Conservation (phyloP, 2,113 vertebrate species). For the Haemorhous mexicanus region DNA sequence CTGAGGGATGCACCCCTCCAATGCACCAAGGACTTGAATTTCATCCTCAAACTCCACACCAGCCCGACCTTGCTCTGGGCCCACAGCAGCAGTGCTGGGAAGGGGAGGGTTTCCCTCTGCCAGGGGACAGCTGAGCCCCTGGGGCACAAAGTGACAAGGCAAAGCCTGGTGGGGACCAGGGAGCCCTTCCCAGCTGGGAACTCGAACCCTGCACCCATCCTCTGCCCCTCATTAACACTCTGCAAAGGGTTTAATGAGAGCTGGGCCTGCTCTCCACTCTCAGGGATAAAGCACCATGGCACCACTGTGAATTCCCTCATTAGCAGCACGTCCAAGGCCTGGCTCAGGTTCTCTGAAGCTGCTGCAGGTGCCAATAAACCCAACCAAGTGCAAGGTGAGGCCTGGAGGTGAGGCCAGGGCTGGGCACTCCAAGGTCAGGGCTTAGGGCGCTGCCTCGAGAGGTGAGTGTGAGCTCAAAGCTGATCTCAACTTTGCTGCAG, state of each 20-base stretch:
- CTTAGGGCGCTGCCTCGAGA: background rate
- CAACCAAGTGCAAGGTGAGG: background rate
- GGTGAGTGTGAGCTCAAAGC: background rate
- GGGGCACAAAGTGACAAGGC: background rate
- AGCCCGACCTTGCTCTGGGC: background rate
- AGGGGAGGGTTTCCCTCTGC: background rate
- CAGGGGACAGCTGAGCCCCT: background rate
- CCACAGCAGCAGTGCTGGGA: rapidly evolving
- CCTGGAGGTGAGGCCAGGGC: background rate
- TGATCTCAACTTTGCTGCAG: background rate
- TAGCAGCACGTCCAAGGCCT: background rate
- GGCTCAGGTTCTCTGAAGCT: background rate
- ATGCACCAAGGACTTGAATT: background rate
- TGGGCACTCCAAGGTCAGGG: background rate
- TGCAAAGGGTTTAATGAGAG: background rate
- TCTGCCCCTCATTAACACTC: background rate
- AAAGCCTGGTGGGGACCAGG: background rate
- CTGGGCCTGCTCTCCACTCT: background rate
- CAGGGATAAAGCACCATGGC: background rate
- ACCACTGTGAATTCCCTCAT: background rate
- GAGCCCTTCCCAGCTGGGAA: background rate
- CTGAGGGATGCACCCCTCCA: background rate
- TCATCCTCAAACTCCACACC: background rate
- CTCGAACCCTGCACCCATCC: background rate
- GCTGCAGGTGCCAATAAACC: background rate